Conservation (phyloP, 1,140 invertebrate species). For the Zophobas morio region DNA sequence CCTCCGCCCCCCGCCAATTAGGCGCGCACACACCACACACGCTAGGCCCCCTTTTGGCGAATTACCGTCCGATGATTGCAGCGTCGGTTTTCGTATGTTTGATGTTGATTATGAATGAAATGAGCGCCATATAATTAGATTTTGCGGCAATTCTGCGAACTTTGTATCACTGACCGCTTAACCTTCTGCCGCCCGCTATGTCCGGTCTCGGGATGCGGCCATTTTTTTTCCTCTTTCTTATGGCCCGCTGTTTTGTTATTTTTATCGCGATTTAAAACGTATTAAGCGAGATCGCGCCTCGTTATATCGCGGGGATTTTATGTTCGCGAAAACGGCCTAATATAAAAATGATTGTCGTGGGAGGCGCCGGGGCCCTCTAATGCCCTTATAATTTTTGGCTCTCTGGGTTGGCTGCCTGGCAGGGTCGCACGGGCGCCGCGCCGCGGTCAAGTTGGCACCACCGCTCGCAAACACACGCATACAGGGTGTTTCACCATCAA, state of each 20-base stretch:
- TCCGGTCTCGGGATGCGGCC: slow-evolving; percentile 40
- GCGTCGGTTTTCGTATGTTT: slow-evolving; percentile 50
- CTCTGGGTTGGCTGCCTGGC: too few species aligned
- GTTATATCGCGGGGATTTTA: slow-evolving; percentile 41
- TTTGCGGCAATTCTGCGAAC: slow-evolving; percentile 63
- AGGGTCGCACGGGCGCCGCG: too few species aligned
- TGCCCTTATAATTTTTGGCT: slow-evolving; percentile 15
- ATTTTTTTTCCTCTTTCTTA: slow-evolving; percentile 43
- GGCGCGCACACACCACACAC: neutral
- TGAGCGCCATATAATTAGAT: slow-evolving; percentile 64
- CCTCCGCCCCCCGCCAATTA: neutral
- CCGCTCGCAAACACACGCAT: too few species aligned
- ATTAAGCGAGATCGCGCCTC: slow-evolving; percentile 46
- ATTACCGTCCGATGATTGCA: slow-evolving; percentile 46
- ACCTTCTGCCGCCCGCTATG: slow-evolving; percentile 60
- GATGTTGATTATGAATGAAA: slow-evolving; percentile 60
- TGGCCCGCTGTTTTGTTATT: slow-evolving; percentile 43
- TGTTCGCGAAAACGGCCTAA: slow-evolving; percentile 30
- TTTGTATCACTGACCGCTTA: slow-evolving; percentile 64
- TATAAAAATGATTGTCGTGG: slow-evolving; percentile 43
- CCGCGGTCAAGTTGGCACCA: too few species aligned
- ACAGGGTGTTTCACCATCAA: too few species aligned
- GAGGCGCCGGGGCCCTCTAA: slow-evolving; percentile 9
- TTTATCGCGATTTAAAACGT: slow-evolving; percentile 48
- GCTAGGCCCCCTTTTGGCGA: slow-evolving; percentile 17